Evolutionary conservation across 1,140 invertebrate species (phyloP), one percentile per base, ranked within the genome.

Genomic region (Meloidogyne chitwoodi): DNA sequence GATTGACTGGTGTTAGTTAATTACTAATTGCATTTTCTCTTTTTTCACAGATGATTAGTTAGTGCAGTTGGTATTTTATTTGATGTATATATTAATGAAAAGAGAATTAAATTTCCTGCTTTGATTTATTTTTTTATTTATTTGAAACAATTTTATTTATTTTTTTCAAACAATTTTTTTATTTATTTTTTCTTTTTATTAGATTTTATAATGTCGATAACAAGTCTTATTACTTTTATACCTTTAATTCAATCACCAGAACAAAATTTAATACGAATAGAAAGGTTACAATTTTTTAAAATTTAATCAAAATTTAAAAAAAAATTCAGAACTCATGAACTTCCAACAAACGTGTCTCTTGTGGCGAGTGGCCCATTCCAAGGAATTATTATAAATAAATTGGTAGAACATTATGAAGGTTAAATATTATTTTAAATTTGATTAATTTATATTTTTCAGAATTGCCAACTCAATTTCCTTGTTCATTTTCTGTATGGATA

Each of bases 311-410:
- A 16, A 44, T 22, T 34, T n/a, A 22, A n/a, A 14, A 12, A 5
- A 27, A 62, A 12, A 56, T 78, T 71, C 8, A 78, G 77, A 68
- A 78, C 77, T 19, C 62, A 78, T 41, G 41, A 78, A 6, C 11
- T 78, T 2, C 29, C 56, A 19, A 31, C 80, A 29, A 62, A 79
- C 14, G 68, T 78, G 6, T 75, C 68, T 24, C 68, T 78, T 24
- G 77, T 78, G 10, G 77, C 77, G 22, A 41, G 77, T 27, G 77
- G 77, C 4, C 76, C 63, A 14, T 68, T 70, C 22, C n/a, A 78
- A 65, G 77, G 77, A 48, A 78, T 78, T 80, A 70, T 78, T 62
- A 70, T 78, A 34, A 78, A 78, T 68, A 66, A 69, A 63, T 26
- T 78, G 62, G n/a, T 34, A 22, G 16, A 27, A 4, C 12, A 68